Evolutionary conservation across 2,888 invertebrate genomes (phyloP), one percentile per base, ranked within the genome.

Genomic region (Perithous albicinctus): DNA sequence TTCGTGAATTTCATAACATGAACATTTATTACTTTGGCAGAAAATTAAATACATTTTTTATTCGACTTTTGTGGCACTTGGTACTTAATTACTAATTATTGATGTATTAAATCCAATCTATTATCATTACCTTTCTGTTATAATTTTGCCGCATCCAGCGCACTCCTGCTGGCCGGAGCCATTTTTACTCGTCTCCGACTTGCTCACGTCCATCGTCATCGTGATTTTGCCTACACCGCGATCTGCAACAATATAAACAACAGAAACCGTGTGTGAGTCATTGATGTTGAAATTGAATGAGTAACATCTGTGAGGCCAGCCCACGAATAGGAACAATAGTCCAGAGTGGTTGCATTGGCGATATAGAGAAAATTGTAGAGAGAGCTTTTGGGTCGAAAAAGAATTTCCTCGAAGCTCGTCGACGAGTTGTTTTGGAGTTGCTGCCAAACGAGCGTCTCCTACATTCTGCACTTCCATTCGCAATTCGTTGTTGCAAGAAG

Each of bases 121-220:
- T 54, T 87, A 93, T 93, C 94, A 66, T 54, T 87, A 93, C 93
- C 94, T 95, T 93, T 98, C 99, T 43, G 97, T 97, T 91, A 99
- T 99, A 90, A 96, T 96, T 93, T 98, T 98, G 91, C 97, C 97
- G 93, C 99, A 99, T 38, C 98, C 98, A 69, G 98, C 98, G 93
- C 98, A 99, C 63, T 98, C 96, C 94, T 97, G 95, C 73, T 94
- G 94, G 76, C 93, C 93, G 78, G 93, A 93, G 84, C 93, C 93
- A 90, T 93, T 92, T 91, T 93, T 92, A 88, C 91, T 89, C 92
- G 94, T 94, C 93, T 95, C 95, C 91, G 96, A 96, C 94, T 97
- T 97, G 92, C 96, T 95, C 92, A 97, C 96, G 94, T 97, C 97
- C 97, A 97, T 97, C 94, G 96, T 97, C 95, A 97, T 96, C 95